These are phyloP conservation scores for Phania funesta DNA, from an alignment of 2,888 invertebrate species.

Conservation along the genomic window DNA sequence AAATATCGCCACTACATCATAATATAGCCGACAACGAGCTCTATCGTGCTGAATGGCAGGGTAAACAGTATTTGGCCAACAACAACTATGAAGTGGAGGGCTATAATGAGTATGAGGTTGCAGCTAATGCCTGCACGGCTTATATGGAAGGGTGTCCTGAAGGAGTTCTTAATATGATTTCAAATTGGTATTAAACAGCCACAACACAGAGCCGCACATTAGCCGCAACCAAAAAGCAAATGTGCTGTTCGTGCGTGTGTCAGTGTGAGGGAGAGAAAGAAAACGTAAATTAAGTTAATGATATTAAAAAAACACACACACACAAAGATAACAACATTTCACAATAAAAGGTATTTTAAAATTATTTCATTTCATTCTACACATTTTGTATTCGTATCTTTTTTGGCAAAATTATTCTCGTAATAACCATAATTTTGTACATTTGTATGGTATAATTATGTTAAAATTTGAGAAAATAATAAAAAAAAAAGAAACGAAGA, in stretches of 20 bases:
- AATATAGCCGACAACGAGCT: constrained; percentile 66
- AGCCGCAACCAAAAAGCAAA: not conserved
- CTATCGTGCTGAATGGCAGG: constrained; percentile 71
- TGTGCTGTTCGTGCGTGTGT: not conserved
- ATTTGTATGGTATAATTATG: constrained; percentile 57
- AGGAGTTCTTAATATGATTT: constrained; percentile 76
- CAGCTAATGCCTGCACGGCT: constrained; percentile 69
- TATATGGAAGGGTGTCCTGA: constrained; percentile 73
- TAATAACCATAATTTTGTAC: constrained; percentile 56
- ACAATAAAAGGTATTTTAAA: constrained; percentile 53
- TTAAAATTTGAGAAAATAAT: constrained; percentile 26
- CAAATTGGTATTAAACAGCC: constrained; percentile 68
- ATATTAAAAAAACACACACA: no score
- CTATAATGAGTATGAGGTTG: constrained; percentile 3
- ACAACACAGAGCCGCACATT: constrained; percentile 1
- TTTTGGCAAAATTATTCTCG: not conserved
- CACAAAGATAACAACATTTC: no score
- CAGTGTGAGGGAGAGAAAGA: no score
- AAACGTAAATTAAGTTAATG: constrained; percentile 41
- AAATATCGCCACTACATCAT: constrained; percentile 63
- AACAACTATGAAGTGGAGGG: constrained; percentile 6
- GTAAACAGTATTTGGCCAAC: constrained; percentile 60
- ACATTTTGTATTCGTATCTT: not conserved
- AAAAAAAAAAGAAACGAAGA: not conserved
- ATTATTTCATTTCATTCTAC: constrained; percentile 27